A percentile compares a stretch with the other conserved stretches of the same genome.
These are phyloP conservation scores for Drosophila neoperkinsi DNA, from an alignment of 2,888 invertebrate genomes.

Conservation along the genomic window DNA sequence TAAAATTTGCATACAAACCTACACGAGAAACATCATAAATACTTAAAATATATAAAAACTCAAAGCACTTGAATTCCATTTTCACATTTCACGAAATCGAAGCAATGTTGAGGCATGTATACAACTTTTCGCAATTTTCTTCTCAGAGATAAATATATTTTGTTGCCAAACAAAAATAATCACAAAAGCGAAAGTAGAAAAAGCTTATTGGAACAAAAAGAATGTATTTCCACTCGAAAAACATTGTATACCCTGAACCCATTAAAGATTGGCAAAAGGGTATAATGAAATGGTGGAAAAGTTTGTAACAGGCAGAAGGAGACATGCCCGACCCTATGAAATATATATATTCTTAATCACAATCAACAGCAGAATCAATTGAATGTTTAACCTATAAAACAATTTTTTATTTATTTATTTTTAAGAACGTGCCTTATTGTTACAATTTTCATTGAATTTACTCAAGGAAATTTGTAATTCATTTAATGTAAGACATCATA, in stretches of 20 bases:
- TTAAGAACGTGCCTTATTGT: background rate
- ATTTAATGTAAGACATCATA: background rate
- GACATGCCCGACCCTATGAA: background rate
- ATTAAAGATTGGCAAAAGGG: background rate
- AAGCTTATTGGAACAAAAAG: slow-evolving; percentile 1
- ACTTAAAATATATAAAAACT: slow-evolving; percentile 47
- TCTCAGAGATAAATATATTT: slow-evolving; percentile 6
- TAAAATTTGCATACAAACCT: slow-evolving; percentile 66
- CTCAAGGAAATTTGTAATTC: background rate
- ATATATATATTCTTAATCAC: background rate
- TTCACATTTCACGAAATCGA: slow-evolving; percentile 21
- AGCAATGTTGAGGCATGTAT: background rate
- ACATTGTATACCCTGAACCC: background rate
- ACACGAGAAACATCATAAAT: slow-evolving; percentile 42
- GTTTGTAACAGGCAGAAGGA: background rate
- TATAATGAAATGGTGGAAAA: background rate
- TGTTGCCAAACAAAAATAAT: slow-evolving; percentile 9
- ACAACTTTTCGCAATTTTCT: slow-evolving; percentile 1
- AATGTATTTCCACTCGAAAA: slow-evolving; percentile 1
- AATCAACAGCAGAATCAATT: background rate
- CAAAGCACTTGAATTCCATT: slow-evolving; percentile 36
- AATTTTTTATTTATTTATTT: background rate
- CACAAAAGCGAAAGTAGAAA: slow-evolving; percentile 8
- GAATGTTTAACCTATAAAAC: background rate
- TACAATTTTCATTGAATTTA: background rate